Evolutionary conservation across 2,888 invertebrate genomes (phyloP), one percentile per base, ranked within the genome.

Genomic region (Augiades crinisus): DNA sequence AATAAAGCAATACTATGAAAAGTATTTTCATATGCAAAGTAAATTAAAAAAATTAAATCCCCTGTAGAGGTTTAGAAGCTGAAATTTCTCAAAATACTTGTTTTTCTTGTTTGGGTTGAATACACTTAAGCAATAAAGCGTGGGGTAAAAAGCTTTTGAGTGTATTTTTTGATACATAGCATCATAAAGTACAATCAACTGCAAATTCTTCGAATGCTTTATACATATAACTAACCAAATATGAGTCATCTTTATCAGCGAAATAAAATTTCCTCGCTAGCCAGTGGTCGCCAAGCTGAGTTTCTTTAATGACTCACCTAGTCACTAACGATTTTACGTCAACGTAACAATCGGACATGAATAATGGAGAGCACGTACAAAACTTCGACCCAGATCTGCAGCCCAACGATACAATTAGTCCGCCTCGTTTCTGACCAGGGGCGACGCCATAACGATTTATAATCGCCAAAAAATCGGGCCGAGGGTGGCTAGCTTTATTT

Each of bases 261-360:
- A 34, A 16, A 63, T 58, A 60, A 62, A 65, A 62, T 63, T n/a
- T 47, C 58, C 58, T 60, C 54, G 16, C 22, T 59, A 59, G 57
- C 59, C 57, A 55, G 49, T 57, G 56, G 60, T 60, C 57, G 38
- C 33, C 16, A 57, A 53, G 55, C 58, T 55, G 60, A 59, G 64
- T 65, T 65, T 84, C 78, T 85, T 81, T 81, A 86, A 88, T 87
- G 88, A 87, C 78, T 85, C 86, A 87, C 72, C 53, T 36, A 52
- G 60, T 63, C 53, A 63, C 68, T 82, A 85, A 83, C 81, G 81
- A 86, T 83, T 86, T 86, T 83, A 75, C 75, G 75, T 82, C 80
- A 81, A 71, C 68, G 60, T 63, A 74, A 79, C 78, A 78, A 81
- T 82, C 67, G 78, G 58, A 71, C 77, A 81, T 85, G 83, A 86